Evolutionary conservation across 2,113 vertebrate species (phyloP).

Genomic region (Solea solea): DNA sequence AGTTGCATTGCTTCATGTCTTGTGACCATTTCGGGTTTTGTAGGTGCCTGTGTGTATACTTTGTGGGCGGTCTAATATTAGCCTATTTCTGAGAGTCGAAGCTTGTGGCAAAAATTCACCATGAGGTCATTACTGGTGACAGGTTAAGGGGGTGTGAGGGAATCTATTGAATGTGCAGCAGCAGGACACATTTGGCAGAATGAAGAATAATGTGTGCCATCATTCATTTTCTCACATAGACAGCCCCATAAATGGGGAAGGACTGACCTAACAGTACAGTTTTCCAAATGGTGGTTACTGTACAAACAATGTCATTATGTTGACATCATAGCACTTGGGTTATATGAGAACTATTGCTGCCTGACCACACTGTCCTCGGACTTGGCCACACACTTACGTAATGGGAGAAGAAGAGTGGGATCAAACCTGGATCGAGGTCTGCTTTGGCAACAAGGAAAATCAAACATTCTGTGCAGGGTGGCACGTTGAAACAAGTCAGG

Average conservation of each 20-base stretch:
- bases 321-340: constrained; percentile 79
- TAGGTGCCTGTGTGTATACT: constrained; percentile 43
- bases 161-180: constrained; percentile 41
- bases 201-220: constrained; percentile 42
- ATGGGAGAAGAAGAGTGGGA: constrained; percentile 68
- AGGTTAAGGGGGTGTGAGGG: constrained; percentile 28
- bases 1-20: constrained; percentile 35
- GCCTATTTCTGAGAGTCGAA: constrained; percentile 38
- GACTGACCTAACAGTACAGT: constrained; percentile 56
- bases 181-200: constrained; percentile 52
- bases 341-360: constrained; percentile 57
- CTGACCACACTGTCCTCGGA: constrained; percentile 66
- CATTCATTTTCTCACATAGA: constrained; percentile 64
- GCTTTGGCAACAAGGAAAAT: constrained; percentile 51
- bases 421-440: constrained; percentile 48
- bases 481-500: constrained; percentile 32
- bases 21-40: constrained; percentile 49
- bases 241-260: constrained; percentile 63
- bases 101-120: constrained; percentile 37
- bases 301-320: constrained; percentile 75
- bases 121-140: constrained; percentile 64
- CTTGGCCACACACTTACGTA: constrained; percentile 69
- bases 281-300: constrained; percentile 69
- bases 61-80: constrained; percentile 65
- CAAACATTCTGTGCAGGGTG: constrained; percentile 34